Evolutionary conservation across 2,888 invertebrate genomes (phyloP).

Genomic region (Lepetodrilus schrolli): DNA sequence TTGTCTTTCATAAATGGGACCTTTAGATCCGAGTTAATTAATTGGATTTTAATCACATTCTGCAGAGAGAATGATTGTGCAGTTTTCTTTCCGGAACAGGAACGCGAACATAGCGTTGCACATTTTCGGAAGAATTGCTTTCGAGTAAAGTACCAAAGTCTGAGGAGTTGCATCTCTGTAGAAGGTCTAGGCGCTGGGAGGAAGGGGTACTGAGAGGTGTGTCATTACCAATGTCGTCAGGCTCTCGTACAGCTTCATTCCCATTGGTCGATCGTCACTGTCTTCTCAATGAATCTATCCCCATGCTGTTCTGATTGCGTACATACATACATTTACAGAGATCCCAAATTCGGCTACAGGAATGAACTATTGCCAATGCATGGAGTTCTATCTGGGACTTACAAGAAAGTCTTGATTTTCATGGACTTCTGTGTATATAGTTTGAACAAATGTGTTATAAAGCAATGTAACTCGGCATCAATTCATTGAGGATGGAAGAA

Average conservation of each 20-base stretch:
- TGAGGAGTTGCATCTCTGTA: neutral
- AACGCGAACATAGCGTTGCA: neutral
- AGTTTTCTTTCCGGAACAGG: neutral
- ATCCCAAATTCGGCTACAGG: neutral
- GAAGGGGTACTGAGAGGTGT: neutral
- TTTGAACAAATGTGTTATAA: neutral
- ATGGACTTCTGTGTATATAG: neutral
- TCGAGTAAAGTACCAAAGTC: neutral
- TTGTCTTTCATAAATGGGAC: slow-evolving; percentile 22
- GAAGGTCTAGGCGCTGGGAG: neutral
- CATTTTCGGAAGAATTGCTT: neutral
- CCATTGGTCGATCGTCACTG: neutral
- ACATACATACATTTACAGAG: neutral
- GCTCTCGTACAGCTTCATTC: neutral
- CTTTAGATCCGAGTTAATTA: neutral
- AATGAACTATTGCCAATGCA: neutral
- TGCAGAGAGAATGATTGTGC: neutral
- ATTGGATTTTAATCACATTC: neutral
- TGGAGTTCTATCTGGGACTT: neutral
- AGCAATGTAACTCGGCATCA: neutral
- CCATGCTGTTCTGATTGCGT: neutral
- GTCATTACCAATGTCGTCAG: neutral
- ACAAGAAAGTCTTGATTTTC: neutral
- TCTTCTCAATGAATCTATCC: slow-evolving; percentile 5
- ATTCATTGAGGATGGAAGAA: slow-evolving; percentile 2